Base-by-base conservation (phyloP, 1,140 invertebrate genomes). In the Luehdorfia chinensis region DNA sequence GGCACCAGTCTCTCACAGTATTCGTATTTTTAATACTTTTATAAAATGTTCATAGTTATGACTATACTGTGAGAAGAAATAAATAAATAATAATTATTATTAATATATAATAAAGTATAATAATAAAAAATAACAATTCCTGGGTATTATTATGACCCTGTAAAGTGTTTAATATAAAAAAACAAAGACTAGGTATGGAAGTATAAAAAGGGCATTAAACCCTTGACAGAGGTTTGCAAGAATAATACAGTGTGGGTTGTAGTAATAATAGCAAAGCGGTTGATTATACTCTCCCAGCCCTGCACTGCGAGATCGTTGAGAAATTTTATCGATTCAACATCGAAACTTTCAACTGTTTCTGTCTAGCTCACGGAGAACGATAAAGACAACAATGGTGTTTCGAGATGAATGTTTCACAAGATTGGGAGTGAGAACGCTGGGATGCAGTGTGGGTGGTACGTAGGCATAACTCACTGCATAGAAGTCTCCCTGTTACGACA, bases 181-280 rank as follows among this genome's bases (percentile, higher is more conserved):
- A n/a, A n/a, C n/a, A n/a, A n/a, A n/a, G n/a, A n/a, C n/a, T 16
- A 9, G n/a, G n/a, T 45, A 48, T 54, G 47, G 37, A 55, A 67
- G 50, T 51, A 49, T 49, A 55, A 43, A 52, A 59, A 69, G 73
- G 63, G 65, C 68, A 71, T 67, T 75, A 76, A 75, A 76, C 73
- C 62, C 63, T 69, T 67, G 41, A 54, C 41, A 53, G 46, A 44
- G 32, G 47, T 49, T 51, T 46, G 31, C 50, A 50, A 55, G 49
- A 55, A 45, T 45, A 55, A 27, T 55, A 66, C 46, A 6, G 50
- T 54, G 60, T 62, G 74, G 78, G 74, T 71, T 59, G 72, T 63
- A 55, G 63, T 54, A 59, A 66, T 72, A 76, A 73, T 66, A 73
- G 61, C 55, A 50, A 59, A 68, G 60, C 70, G 62, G 66, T 52